These are phyloP conservation scores for Epistrophe eligans DNA, from an alignment of 2,888 invertebrate genomes.

Conservation along the genomic window DNA sequence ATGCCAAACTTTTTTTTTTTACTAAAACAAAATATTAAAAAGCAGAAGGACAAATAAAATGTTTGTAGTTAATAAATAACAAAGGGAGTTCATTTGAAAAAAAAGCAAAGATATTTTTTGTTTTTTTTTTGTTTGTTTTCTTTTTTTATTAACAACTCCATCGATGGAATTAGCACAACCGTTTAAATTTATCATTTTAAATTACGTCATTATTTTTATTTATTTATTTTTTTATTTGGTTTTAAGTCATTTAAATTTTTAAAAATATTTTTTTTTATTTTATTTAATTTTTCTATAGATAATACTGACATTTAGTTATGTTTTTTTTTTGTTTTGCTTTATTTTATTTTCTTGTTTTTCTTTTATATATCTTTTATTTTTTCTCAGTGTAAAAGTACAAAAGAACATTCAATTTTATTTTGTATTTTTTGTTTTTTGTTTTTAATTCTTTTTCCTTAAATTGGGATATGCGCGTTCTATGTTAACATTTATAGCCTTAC, in stretches of 20 bases:
- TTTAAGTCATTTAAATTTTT: constrained; percentile 36
- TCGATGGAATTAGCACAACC: constrained; percentile 75
- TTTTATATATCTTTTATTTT: constrained; percentile 49
- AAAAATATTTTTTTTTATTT: constrained; percentile 58
- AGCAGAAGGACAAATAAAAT: constrained; percentile 4
- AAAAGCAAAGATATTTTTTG: constrained; percentile 35
- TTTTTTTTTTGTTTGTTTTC: constrained; percentile 15
- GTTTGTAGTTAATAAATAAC: background rate
- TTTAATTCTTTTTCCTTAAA: constrained; percentile 64
- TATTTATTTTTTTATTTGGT: background rate
- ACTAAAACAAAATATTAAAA: constrained; percentile 10
- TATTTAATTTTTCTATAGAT: constrained; percentile 63
- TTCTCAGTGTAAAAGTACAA: constrained; percentile 76
- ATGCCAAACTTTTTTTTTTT: background rate
- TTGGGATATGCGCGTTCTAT: constrained; percentile 76
- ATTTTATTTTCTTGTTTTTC: constrained; percentile 49
- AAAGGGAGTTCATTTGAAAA: constrained; percentile 10
- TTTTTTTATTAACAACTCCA: constrained; percentile 58
- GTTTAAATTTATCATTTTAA: constrained; percentile 66
- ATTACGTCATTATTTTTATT: constrained; percentile 49
- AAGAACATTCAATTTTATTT: constrained; percentile 73
- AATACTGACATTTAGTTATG: constrained; percentile 71
- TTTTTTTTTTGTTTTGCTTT: too few species aligned
- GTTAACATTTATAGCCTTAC: constrained; percentile 75
- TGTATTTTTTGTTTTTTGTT: constrained; percentile 23